Base-by-base conservation (phyloP, 2,888 invertebrate species). In the Phortica magna region DNA sequence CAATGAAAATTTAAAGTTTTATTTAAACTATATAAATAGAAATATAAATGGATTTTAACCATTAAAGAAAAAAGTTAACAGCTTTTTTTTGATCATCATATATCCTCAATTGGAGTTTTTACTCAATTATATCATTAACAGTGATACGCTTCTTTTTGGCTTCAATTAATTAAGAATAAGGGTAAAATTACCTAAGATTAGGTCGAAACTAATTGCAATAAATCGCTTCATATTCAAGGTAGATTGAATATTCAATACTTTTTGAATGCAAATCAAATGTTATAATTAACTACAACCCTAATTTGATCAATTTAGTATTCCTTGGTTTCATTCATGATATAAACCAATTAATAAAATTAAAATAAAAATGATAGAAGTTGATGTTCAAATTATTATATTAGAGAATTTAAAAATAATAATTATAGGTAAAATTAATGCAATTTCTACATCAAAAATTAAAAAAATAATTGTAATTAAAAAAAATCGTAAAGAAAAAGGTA, bases 1-100 rank as follows among this genome's bases (percentile, higher is more conserved):
- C n/a, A n/a, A 87, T 94, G 94, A 94, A 94, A 94, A 93, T 94
- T 93, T 94, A 94, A 94, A 88, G 93, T 94, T 94, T 94, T 94
- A 79, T 48, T 92, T 94, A 94, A 94, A 94, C 93, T 94, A 94
- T 82, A 84, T 84, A 84, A 83, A 83, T 78, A 83, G 83, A 85
- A 84, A 78, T 82, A 83, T 82, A 84, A 84, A 83, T 84, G 82
- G 82, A 84, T 77, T 83, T 84, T 82, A 84, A 84, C 82, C 82
- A 85, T 84, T 84, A 83, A 93, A 91, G 90, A 92, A 91, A 92
- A 93, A 94, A 94, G 94, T 94, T 94, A 94, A 94, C 93, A 94
- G 94, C 94, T 94, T 94, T 91, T 88, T 87, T 83, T 89, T 91
- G 92, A 91, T 90, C 91, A 89, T 90, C 90, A 89, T 94, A 93